phyloP scores from a whole-genome alignment of 2,888 invertebrate species.

The Drosophila tripunctata region DNA sequence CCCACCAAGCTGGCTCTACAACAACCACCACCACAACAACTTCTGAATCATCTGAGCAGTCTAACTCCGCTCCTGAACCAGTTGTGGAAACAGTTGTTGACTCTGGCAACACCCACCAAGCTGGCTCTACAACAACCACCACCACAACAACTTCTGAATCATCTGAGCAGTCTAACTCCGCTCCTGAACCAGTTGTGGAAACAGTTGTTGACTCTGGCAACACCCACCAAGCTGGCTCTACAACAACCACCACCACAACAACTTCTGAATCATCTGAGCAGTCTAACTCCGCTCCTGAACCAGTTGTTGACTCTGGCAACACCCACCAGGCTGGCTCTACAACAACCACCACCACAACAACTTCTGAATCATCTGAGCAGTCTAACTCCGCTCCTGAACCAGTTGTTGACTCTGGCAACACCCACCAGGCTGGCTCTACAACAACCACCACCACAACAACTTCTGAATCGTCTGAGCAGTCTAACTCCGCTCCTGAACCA shows the following conservation, averaged over 20 bases:
- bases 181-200: background rate
- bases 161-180: background rate
- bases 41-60: background rate
- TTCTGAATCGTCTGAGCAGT: constrained; percentile 1
- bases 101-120: constrained; percentile 10
- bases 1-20: constrained; percentile 4
- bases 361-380: background rate
- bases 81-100: background rate
- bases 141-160: constrained; percentile 1
- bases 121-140: constrained; percentile 13
- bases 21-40: constrained; percentile 18
- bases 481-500: background rate
- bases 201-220: background rate
- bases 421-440: constrained; percentile 1
- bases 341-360: background rate
- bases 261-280: background rate
- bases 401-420: background rate
- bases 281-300: background rate
- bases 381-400: background rate
- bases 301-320: background rate
- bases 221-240: constrained; percentile 1
- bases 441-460: constrained; percentile 8
- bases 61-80: background rate
- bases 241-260: constrained; percentile 6
- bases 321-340: background rate